Percentiles rank a stretch among this genome's conserved stretches.
Conservation (phyloP, 2,113 vertebrate genomes). For the Gymnogyps californianus region DNA sequence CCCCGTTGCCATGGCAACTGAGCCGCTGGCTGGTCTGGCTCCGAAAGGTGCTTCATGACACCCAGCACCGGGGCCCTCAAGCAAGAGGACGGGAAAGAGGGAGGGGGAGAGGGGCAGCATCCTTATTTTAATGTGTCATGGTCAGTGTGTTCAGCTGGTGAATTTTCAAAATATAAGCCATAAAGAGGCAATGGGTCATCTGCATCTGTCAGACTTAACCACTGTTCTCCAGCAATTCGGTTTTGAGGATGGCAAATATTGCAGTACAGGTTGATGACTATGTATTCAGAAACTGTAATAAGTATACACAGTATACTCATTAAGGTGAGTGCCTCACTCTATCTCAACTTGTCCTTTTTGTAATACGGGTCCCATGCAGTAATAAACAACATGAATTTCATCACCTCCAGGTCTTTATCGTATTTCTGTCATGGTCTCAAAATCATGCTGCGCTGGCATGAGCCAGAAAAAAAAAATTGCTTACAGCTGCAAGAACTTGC, state of each 20-base stretch:
- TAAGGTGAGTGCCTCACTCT: background rate
- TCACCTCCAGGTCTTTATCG: slow-evolving; percentile 5
- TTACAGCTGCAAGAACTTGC: slow-evolving; percentile 57
- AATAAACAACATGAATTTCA: slow-evolving; percentile 13
- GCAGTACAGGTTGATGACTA: background rate
- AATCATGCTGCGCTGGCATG: slow-evolving; percentile 22
- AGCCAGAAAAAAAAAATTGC: slow-evolving; percentile 34
- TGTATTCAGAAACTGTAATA: background rate
- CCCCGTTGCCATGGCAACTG: background rate
- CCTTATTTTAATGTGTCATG: background rate
- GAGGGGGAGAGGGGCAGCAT: background rate
- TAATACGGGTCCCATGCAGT: background rate
- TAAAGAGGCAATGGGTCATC: background rate
- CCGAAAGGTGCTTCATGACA: background rate
- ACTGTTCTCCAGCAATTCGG: background rate
- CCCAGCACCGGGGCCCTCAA: background rate
- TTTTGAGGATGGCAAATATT: background rate
- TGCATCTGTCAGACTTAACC: background rate
- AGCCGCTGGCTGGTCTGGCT: background rate
- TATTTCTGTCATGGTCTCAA: slow-evolving; percentile 23
- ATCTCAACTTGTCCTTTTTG: background rate
- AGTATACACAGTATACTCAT: background rate
- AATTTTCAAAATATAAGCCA: slow-evolving; percentile 30
- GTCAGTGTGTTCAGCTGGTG: background rate
- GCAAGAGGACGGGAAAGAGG: background rate